These are phyloP conservation scores for Anabacerthia variegaticeps DNA, from an alignment of 2,797 vertebrate genomes.

Conservation along the genomic window DNA sequence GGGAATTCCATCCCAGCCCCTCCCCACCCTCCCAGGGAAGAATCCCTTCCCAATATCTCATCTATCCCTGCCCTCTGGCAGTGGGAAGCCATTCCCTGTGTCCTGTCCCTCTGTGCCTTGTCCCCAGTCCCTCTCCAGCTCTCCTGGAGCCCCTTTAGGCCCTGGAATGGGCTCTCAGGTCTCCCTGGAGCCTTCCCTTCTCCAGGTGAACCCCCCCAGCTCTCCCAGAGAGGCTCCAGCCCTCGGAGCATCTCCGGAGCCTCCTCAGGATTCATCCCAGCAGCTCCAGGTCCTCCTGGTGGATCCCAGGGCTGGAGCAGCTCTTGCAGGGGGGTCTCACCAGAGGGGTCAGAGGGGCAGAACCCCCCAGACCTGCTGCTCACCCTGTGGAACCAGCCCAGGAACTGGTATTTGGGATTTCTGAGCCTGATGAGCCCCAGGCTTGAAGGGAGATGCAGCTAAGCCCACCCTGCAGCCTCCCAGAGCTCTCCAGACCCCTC, in stretches of 20 bases:
- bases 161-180: not conserved
- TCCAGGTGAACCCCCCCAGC: not conserved
- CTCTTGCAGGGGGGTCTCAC: not conserved
- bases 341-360: no score
- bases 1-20: not conserved
- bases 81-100: not conserved
- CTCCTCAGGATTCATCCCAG: not conserved
- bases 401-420: not conserved
- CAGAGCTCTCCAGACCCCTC: not conserved
- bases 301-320: not conserved
- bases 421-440: not conserved
- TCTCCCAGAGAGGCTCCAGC: not conserved
- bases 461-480: not conserved
- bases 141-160: not conserved
- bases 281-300: not conserved
- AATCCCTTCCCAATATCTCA: not conserved
- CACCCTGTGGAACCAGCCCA: not conserved
- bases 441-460: not conserved
- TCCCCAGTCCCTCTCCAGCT: not conserved
- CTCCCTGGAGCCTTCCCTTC: not conserved
- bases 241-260: not conserved
- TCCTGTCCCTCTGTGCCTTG: not conserved
- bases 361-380: not conserved
- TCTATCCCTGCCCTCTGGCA: not conserved
- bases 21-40: not conserved